A percentile compares a stretch with the other conserved stretches of the same genome.
These are phyloP conservation scores for Rhynchotus rufescens DNA, from an alignment of 2,797 vertebrate species.

Conservation along the genomic window DNA sequence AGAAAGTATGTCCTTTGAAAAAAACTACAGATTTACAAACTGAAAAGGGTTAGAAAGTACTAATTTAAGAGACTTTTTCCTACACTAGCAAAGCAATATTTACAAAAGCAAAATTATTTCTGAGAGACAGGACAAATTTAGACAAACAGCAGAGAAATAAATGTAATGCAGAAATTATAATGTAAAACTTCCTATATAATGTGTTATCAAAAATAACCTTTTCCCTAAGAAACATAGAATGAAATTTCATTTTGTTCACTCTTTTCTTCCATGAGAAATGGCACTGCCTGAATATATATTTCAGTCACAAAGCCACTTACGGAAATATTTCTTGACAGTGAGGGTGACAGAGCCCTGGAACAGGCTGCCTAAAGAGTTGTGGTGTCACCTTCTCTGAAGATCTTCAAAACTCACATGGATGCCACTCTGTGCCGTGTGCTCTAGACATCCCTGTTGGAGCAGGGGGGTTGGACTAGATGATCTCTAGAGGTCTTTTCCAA, in stretches of 20 bases:
- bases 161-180: not conserved
- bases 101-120: not conserved
- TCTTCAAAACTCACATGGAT: no score
- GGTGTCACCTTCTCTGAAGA: no score
- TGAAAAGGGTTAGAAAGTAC: not conserved
- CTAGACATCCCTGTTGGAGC: no score
- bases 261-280: not conserved
- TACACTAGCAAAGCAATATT: not conserved
- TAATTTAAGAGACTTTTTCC: not conserved
- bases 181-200: not conserved
- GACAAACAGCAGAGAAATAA: not conserved
- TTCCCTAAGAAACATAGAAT: not conserved
- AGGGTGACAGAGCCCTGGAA: no score
- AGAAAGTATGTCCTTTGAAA: not conserved
- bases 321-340: no score
- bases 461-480: no score
- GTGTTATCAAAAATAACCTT: not conserved
- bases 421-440: no score
- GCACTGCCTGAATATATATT: not conserved
- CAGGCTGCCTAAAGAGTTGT: no score
- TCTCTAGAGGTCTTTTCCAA: no score
- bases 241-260: not conserved
- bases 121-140: not conserved
- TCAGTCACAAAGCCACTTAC: not conserved
- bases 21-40: not conserved